These are phyloP conservation scores for Diprion similis DNA, from an alignment of 1,140 invertebrate species.

Conservation along the genomic window DNA sequence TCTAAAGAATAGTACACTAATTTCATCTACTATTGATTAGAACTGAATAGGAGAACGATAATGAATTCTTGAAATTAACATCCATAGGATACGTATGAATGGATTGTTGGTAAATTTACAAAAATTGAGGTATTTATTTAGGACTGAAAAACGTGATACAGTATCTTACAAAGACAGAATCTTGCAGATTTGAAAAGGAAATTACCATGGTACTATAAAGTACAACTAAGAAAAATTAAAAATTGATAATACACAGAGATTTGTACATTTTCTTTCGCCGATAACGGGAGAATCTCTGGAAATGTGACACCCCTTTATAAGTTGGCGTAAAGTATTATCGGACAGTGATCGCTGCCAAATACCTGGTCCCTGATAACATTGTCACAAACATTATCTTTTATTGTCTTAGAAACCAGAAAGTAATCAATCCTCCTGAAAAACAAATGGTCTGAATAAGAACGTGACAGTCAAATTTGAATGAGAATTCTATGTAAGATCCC, in stretches of 20 bases:
- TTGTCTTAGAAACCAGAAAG: slow-evolving; percentile 84
- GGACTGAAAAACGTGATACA: too few species aligned
- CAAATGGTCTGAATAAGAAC: slow-evolving; percentile 22
- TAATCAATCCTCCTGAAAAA: slow-evolving; percentile 91
- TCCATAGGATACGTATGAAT: too few species aligned
- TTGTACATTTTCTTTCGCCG: neutral
- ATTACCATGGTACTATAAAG: too few species aligned
- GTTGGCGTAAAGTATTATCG: slow-evolving; percentile 75
- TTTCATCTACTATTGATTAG: too few species aligned
- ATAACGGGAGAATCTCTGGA: slow-evolving; percentile 5
- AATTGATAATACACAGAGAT: neutral
- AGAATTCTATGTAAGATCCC: slow-evolving; percentile 11
- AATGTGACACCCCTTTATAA: slow-evolving; percentile 51
- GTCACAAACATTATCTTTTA: slow-evolving; percentile 81
- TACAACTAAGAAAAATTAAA: too few species aligned
- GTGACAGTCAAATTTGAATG: slow-evolving; percentile 9
- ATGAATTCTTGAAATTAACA: too few species aligned
- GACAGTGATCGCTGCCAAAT: slow-evolving; percentile 89
- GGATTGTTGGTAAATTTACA: too few species aligned
- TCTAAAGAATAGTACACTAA: too few species aligned
- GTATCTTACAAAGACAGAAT: too few species aligned
- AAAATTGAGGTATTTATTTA: too few species aligned
- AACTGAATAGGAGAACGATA: too few species aligned
- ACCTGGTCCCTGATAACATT: slow-evolving; percentile 77
- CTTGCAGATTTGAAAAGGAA: too few species aligned